phyloP scores from a whole-genome alignment of 2,113 vertebrate genomes.

The Empidonax traillii region DNA sequence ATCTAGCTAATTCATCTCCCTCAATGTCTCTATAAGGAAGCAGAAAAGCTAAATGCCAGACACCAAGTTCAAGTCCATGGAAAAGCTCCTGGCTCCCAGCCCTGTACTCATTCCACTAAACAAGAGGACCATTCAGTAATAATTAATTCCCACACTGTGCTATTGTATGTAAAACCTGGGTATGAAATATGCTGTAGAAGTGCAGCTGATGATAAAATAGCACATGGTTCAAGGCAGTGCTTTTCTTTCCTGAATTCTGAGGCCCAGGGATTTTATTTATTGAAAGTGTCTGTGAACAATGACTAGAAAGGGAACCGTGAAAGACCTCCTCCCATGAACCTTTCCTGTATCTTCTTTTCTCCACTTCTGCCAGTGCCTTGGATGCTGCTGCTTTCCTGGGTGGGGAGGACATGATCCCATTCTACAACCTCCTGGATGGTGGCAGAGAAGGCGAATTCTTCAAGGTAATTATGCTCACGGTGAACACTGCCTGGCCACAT shows the following conservation, averaged over 20 bases:
- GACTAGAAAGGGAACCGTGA: background rate
- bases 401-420: slow-evolving; percentile 84
- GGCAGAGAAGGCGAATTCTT: slow-evolving; percentile 87
- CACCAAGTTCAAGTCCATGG: slow-evolving; percentile 38
- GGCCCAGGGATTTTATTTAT: background rate
- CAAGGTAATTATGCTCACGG: slow-evolving; percentile 72
- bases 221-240: background rate
- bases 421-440: slow-evolving; percentile 86
- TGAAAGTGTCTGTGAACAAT: background rate
- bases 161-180: slow-evolving; percentile 65
- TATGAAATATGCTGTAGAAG: slow-evolving; percentile 11
- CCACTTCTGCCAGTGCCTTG: slow-evolving; percentile 76
- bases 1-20: slow-evolving; percentile 49
- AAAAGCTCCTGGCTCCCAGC: slow-evolving; percentile 55
- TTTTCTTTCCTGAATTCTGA: background rate
- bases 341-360: background rate
- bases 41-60: slow-evolving; percentile 59
- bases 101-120: slow-evolving; percentile 44
- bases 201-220: background rate
- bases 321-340: background rate
- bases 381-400: slow-evolving; percentile 84
- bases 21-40: slow-evolving; percentile 59
- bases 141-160: slow-evolving; percentile 59
- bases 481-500: background rate
- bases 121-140: slow-evolving; percentile 53